These are phyloP conservation scores for Tragelaphus buxtoni DNA, from an alignment of 2,113 vertebrate species.

Conservation along the genomic window DNA sequence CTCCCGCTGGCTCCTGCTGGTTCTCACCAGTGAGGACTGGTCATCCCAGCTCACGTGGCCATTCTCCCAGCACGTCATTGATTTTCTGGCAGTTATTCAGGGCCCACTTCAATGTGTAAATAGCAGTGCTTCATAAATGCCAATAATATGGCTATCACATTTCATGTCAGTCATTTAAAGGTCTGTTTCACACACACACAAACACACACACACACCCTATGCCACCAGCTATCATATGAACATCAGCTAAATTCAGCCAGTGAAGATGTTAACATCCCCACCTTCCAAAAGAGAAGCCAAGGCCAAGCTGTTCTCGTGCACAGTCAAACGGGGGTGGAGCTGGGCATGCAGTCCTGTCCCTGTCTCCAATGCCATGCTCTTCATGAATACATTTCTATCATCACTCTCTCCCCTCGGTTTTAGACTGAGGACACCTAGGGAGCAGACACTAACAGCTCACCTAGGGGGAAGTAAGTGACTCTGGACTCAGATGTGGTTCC, in stretches of 20 bases:
- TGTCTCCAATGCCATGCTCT: neutral
- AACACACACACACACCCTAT: neutral
- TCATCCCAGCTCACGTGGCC: neutral
- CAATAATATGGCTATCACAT: neutral
- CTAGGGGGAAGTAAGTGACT: neutral
- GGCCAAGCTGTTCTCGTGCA: neutral
- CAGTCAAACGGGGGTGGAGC: neutral
- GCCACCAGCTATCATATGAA: neutral
- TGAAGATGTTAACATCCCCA: neutral
- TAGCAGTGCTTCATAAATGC: neutral
- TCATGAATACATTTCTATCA: neutral
- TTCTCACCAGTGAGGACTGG: neutral
- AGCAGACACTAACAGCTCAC: neutral
- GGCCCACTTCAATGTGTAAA: neutral
- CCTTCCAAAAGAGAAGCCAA: neutral
- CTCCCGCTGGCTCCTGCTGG: fast-evolving
- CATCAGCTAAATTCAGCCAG: neutral
- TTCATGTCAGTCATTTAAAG: neutral
- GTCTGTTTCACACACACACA: neutral
- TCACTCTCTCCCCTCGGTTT: neutral
- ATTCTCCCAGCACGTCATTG: neutral
- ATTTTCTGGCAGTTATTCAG: neutral
- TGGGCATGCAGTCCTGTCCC: neutral
- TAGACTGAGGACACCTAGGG: neutral
- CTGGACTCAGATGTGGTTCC: neutral